These are phyloP conservation scores for Brachyrhaphis roseni DNA, from an alignment of 2,797 vertebrate genomes.

Conservation along the genomic window DNA sequence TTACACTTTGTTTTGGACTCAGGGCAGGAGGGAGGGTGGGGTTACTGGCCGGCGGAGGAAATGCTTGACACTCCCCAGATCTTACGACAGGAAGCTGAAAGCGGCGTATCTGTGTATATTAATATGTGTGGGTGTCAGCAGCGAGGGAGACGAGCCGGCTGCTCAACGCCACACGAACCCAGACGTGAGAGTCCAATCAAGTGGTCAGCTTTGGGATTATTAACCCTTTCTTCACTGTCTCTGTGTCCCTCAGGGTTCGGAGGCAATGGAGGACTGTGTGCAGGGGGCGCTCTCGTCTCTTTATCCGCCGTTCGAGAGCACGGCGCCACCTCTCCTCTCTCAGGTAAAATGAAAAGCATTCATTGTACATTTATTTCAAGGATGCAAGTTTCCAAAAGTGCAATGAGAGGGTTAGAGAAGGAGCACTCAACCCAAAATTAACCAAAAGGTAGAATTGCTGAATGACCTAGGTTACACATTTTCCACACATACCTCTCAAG, in stretches of 20 bases:
- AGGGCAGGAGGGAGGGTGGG: constrained; percentile 24
- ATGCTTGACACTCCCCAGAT: constrained; percentile 71
- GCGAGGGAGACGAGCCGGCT: constrained; percentile 41
- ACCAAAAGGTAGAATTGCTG: background rate
- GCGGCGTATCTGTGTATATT: constrained; percentile 43
- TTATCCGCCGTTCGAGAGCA: constrained; percentile 93
- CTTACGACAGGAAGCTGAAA: constrained; percentile 73
- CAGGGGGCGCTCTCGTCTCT: constrained; percentile 92
- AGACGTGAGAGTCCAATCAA: constrained; percentile 45
- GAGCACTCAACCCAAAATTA: background rate
- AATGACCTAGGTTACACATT: background rate
- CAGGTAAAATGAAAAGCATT: constrained; percentile 74
- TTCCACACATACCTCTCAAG: background rate
- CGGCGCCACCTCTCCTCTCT: constrained; percentile 89
- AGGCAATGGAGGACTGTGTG: constrained; percentile 93
- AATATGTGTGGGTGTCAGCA: constrained; percentile 53
- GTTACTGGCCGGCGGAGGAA: constrained; percentile 61
- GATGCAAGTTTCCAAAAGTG: background rate
- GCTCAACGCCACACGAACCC: constrained; percentile 59
- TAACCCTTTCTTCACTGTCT: constrained; percentile 47
- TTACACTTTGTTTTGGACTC: constrained; percentile 53
- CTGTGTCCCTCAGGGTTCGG: constrained; percentile 82
- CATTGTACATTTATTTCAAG: background rate
- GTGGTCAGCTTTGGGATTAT: constrained; percentile 50
- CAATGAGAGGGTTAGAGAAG: background rate